Evolutionary conservation across 2,888 invertebrate species (phyloP).

Genomic region (Julus scanicus): DNA sequence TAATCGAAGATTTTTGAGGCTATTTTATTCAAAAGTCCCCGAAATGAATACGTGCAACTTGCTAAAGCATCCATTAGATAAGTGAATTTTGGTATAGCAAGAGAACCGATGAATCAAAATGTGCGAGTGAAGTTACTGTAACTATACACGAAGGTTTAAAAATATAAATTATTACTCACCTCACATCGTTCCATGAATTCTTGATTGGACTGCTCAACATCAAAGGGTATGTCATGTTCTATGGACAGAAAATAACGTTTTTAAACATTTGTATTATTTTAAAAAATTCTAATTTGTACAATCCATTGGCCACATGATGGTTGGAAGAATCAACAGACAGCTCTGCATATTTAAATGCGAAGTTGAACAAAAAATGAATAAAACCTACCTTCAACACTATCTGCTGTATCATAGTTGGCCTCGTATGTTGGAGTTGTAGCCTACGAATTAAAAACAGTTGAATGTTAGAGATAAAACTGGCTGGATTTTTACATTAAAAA

Average conservation of each 20-base stretch:
- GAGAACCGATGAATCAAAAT: no score
- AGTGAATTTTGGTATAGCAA: no score
- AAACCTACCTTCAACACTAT: conserved; percentile 54
- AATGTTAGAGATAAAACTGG: background rate
- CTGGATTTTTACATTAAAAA: background rate
- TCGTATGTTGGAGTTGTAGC: conserved; percentile 48
- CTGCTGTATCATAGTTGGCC: conserved; percentile 35
- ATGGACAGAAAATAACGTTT: conserved; percentile 38
- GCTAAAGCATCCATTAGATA: no score
- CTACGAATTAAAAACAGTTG: background rate
- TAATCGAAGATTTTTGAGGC: no score
- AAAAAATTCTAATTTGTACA: no score
- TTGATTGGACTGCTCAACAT: conserved; percentile 55
- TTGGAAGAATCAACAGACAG: no score
- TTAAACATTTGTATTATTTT: background rate
- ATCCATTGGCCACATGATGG: no score
- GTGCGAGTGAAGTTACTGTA: no score
- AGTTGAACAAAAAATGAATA: background rate
- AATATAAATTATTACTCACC: conserved; percentile 46
- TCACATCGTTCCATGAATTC: conserved; percentile 55
- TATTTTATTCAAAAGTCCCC: no score
- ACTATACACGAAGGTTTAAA: no score
- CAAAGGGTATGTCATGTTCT: conserved; percentile 57
- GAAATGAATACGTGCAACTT: no score
- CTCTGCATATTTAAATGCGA: no score